Evolutionary conservation across 2,113 vertebrate species (phyloP).

Genomic region (Rhizomys pruinosus): DNA sequence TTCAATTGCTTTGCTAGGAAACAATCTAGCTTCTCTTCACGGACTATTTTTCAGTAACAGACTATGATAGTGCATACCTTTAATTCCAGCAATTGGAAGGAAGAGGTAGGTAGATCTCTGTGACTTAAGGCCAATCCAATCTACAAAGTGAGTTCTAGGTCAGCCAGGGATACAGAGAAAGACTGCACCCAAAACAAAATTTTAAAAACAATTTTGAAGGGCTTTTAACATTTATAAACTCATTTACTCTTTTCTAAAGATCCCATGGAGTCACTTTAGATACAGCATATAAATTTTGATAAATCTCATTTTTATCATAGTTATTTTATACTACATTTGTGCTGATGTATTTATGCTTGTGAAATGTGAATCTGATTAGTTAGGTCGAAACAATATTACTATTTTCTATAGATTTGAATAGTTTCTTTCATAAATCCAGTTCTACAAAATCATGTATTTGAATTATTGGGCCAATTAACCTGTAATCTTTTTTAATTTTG

Average conservation of each 20-base stretch:
- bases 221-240: constrained; percentile 35
- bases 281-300: constrained; percentile 67
- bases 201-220: no score
- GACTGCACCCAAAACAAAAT: no score
- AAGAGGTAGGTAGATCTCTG: no score
- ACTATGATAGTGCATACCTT: no score
- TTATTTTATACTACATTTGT: constrained; percentile 32
- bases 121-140: no score
- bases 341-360: constrained; percentile 20
- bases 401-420: constrained; percentile 20
- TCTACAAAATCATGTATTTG: background rate
- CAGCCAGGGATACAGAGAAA: no score
- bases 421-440: constrained; percentile 39
- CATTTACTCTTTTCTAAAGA: constrained; percentile 73
- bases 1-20: constrained; percentile 54
- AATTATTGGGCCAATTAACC: background rate
- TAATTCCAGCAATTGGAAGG: no score
- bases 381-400: constrained; percentile 53
- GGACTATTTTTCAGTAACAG: constrained; percentile 21
- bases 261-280: constrained; percentile 70
- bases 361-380: constrained; percentile 28
- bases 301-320: constrained; percentile 68
- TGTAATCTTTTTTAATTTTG: constrained; percentile 3
- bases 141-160: no score
- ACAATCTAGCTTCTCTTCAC: constrained; percentile 52